Percentiles rank a stretch among this genome's conserved stretches.
phyloP scores from a whole-genome alignment of 1,140 invertebrate genomes.

The Halictus rubicundus region DNA sequence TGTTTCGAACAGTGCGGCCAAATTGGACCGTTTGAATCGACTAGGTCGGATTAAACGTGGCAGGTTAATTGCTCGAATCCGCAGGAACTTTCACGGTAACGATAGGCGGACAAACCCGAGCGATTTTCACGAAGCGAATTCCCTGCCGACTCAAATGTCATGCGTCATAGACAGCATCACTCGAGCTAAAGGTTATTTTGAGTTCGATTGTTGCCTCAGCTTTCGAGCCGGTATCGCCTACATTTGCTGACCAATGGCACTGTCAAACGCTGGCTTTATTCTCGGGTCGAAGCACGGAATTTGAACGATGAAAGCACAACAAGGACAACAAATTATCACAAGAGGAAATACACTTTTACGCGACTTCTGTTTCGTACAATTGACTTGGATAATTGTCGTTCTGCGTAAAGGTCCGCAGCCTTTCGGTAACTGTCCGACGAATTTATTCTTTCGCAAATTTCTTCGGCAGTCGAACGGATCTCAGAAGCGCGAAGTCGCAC shows the following conservation, averaged over 20 bases:
- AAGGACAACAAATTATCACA: too few relatives aligned
- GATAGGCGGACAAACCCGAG: neutral
- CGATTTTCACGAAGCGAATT: neutral
- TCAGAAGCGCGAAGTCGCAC: too few relatives aligned
- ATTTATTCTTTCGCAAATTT: neutral
- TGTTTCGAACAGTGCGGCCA: too few relatives aligned
- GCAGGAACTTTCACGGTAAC: neutral
- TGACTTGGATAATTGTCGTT: too few relatives aligned
- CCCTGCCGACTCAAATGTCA: neutral
- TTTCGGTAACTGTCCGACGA: neutral
- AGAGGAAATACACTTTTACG: too few relatives aligned
- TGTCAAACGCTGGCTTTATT: neutral
- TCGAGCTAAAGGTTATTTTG: neutral
- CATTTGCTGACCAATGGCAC: neutral
- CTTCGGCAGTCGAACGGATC: neutral
- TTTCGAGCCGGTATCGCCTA: neutral
- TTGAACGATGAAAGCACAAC: too few relatives aligned
- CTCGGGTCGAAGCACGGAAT: neutral
- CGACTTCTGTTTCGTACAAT: too few relatives aligned
- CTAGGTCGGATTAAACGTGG: too few relatives aligned
- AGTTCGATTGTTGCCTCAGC: neutral
- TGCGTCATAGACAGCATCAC: neutral
- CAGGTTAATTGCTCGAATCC: neutral
- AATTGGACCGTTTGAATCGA: too few relatives aligned
- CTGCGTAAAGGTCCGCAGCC: too few relatives aligned